phyloP scores from a whole-genome alignment of 2,113 vertebrate species.

The Nothocercus julius region DNA sequence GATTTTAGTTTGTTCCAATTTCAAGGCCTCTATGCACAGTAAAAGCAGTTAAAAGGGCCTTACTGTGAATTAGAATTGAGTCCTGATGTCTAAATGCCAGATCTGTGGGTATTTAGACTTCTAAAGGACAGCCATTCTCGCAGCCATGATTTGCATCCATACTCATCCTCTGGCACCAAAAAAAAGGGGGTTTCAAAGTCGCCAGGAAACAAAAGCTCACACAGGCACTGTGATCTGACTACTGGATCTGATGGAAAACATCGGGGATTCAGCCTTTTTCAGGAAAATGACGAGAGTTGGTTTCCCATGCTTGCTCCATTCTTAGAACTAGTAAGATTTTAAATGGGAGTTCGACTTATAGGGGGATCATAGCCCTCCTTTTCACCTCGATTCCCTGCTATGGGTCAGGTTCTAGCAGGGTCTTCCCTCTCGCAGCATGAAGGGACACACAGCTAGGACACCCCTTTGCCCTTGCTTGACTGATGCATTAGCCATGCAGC shows the following conservation, averaged over 20 bases:
- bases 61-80: constrained; percentile 47
- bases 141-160: constrained; percentile 26
- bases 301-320: neutral
- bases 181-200: neutral
- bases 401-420: neutral
- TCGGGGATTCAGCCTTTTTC: neutral
- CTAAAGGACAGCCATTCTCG: constrained; percentile 39
- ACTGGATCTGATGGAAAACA: neutral
- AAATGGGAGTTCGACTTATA: neutral
- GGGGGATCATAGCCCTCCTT: neutral
- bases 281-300: neutral
- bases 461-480: neutral
- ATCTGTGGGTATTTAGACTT: constrained; percentile 40
- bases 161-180: neutral
- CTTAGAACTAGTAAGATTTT: neutral
- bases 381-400: neutral
- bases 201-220: neutral
- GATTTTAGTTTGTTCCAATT: constrained; percentile 31
- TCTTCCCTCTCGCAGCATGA: neutral
- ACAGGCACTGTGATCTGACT: neutral
- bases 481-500: neutral
- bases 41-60: constrained; percentile 41
- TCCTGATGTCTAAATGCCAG: constrained; percentile 45
- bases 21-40: constrained; percentile 15
- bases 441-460: neutral